phyloP scores from a whole-genome alignment of 2,888 invertebrate species.

The Drosophila macrospina region DNA sequence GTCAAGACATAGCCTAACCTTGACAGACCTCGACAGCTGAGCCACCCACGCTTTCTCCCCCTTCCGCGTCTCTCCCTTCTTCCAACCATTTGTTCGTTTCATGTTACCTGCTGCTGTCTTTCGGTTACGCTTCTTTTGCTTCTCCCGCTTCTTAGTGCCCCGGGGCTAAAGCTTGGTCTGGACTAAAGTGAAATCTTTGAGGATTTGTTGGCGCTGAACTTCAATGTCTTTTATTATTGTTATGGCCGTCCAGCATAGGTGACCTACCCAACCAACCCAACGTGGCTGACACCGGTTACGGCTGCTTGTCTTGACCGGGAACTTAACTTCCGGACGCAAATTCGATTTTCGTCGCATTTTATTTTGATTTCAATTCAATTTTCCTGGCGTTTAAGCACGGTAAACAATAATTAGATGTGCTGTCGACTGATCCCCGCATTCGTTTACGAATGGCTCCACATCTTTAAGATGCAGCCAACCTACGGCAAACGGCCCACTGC shows the following conservation, averaged over 20 bases:
- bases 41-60: neutral
- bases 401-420: constrained; percentile 82
- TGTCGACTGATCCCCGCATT: constrained; percentile 46
- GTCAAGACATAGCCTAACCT: constrained; percentile 68
- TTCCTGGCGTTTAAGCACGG: constrained; percentile 77
- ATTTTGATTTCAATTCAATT: constrained; percentile 80
- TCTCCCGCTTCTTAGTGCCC: constrained; percentile 53
- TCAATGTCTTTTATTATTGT: constrained; percentile 22
- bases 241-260: constrained; percentile 10
- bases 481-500: no score
- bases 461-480: constrained; percentile 26
- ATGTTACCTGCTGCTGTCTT: constrained; percentile 59
- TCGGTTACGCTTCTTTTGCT: constrained; percentile 63
- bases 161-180: constrained; percentile 12
- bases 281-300: constrained; percentile 50
- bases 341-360: constrained; percentile 77
- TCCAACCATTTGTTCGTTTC: constrained; percentile 34
- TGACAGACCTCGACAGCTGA: constrained; percentile 57
- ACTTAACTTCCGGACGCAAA: constrained; percentile 71
- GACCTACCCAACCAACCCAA: constrained; percentile 38
- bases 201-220: constrained; percentile 58
- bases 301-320: constrained; percentile 45
- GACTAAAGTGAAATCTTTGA: constrained; percentile 65
- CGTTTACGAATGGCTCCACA: constrained; percentile 22
- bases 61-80: neutral